Evolutionary conservation across 2,888 invertebrate genomes (phyloP).

Genomic region (Drosophila monieri): DNA sequence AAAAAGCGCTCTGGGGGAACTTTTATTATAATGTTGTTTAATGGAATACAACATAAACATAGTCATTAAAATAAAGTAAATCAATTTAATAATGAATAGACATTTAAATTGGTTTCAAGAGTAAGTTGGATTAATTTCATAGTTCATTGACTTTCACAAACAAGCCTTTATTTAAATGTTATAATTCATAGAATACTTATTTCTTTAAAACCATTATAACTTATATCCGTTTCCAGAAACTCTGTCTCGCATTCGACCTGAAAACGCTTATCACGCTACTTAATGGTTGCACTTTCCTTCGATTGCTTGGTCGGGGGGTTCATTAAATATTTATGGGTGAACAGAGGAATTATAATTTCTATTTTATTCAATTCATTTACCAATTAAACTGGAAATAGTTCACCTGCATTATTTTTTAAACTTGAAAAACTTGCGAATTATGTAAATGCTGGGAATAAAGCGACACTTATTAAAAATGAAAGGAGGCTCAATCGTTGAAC

Average conservation of each 20-base stretch:
- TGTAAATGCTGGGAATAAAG: conserved; percentile 57
- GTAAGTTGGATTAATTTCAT: too few relatives aligned
- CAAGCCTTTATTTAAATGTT: too few relatives aligned
- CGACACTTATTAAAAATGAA: neutral
- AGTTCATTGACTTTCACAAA: neutral
- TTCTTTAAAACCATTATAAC: too few relatives aligned
- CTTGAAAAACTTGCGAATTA: conserved; percentile 59
- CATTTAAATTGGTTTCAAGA: neutral
- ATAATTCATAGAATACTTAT: too few relatives aligned
- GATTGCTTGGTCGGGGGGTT: conserved; percentile 33
- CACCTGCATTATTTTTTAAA: conserved; percentile 49
- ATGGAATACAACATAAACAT: neutral
- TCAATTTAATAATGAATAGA: neutral
- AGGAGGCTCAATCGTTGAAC: neutral
- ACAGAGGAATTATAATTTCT: conserved; percentile 35
- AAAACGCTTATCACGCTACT: conserved; percentile 35
- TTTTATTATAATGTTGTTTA: neutral
- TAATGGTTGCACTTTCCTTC: conserved; percentile 45
- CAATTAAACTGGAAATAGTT: conserved; percentile 45
- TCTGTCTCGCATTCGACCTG: conserved; percentile 5
- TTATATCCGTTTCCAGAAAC: neutral
- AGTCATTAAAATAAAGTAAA: neutral
- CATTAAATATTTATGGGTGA: conserved; percentile 54
- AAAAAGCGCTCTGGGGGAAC: neutral
- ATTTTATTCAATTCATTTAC: conserved; percentile 49